phyloP scores from a whole-genome alignment of 2,113 vertebrate species.

The Hypanus sabinus region DNA sequence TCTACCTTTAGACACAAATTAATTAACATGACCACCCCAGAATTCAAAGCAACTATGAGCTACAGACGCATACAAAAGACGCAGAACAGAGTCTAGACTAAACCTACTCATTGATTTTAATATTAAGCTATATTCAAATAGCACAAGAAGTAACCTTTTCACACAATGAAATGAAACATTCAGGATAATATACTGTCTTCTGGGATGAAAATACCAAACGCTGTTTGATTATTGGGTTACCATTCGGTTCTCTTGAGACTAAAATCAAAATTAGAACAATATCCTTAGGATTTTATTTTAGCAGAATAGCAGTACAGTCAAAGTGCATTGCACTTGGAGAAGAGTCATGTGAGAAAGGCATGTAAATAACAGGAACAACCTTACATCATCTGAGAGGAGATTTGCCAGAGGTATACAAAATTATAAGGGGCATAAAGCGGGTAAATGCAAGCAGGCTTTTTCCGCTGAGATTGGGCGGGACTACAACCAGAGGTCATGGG shows the following conservation, averaged over 20 bases:
- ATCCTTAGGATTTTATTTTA: neutral
- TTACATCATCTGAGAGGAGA: neutral
- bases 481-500: no score
- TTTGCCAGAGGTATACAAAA: no score
- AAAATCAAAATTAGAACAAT: neutral
- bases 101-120: constrained; percentile 52
- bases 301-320: neutral
- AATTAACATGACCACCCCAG: constrained; percentile 74
- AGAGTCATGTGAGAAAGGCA: neutral
- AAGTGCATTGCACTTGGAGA: neutral
- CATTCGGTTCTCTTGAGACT: neutral
- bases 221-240: neutral
- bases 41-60: constrained; percentile 64
- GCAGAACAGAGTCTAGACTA: constrained; percentile 66
- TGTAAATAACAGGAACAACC: neutral
- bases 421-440: no score
- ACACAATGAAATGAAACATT: no score
- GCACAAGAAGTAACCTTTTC: neutral
- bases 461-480: no score
- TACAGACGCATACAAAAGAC: constrained; percentile 46
- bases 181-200: neutral
- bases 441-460: no score
- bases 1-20: constrained; percentile 70
- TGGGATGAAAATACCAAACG: neutral
- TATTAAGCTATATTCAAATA: neutral